phyloP scores from a whole-genome alignment of 2,113 vertebrate species.

The Numida meleagris region DNA sequence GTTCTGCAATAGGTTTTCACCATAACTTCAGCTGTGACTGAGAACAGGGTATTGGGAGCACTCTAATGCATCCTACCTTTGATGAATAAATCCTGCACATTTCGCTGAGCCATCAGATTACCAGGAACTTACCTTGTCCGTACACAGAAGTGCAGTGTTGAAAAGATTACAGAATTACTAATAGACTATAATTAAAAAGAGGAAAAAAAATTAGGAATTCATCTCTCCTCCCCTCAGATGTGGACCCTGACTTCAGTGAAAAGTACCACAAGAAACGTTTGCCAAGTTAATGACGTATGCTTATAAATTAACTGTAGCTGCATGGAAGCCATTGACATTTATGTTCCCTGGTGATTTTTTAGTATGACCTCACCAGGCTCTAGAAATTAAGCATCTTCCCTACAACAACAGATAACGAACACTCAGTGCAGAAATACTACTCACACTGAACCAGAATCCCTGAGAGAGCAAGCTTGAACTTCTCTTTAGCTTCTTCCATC shows the following conservation, averaged over 20 bases:
- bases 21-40: background rate
- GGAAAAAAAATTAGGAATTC: background rate
- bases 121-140: slow-evolving; percentile 62
- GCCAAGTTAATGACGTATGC: background rate
- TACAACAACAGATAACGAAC: background rate
- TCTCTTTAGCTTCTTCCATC: slow-evolving; percentile 97
- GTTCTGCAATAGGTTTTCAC: background rate
- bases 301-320: background rate
- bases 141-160: background rate
- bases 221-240: background rate
- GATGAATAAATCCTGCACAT: slow-evolving; percentile 28
- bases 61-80: slow-evolving; percentile 54
- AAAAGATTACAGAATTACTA: slow-evolving; percentile 50
- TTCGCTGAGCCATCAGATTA: slow-evolving; percentile 16
- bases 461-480: slow-evolving; percentile 92
- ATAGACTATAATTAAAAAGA: background rate
- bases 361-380: background rate
- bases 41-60: background rate
- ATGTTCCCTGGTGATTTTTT: background rate
- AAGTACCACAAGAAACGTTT: background rate
- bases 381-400: background rate
- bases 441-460: slow-evolving; percentile 92
- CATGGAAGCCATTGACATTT: background rate
- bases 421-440: slow-evolving; percentile 29
- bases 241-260: background rate